Evolutionary conservation across 2,113 vertebrate genomes (phyloP).

Genomic region (Hippoglossus stenolepis): DNA sequence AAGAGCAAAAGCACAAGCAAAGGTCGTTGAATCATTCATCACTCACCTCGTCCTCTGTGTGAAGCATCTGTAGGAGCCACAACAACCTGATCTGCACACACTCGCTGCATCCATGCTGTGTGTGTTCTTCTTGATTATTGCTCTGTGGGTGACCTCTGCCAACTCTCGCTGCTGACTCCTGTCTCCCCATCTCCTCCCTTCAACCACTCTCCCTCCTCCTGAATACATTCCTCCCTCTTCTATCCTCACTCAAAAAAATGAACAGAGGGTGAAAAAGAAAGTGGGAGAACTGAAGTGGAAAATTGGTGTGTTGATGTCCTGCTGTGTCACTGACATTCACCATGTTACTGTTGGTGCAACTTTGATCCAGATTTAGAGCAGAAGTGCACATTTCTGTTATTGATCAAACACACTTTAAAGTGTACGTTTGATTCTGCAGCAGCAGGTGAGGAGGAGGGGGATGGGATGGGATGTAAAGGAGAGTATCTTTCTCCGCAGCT

Average conservation of each 20-base stretch:
- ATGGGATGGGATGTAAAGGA: neutral
- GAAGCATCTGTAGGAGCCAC: constrained; percentile 40
- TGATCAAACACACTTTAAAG: constrained; percentile 40
- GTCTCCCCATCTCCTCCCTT: constrained; percentile 39
- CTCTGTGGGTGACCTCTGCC: constrained; percentile 56
- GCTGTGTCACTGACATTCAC: constrained; percentile 6
- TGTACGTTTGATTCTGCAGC: neutral
- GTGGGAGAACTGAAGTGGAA: neutral
- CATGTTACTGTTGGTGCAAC: constrained; percentile 16
- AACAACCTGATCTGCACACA: constrained; percentile 11
- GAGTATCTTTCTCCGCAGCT: constrained; percentile 13
- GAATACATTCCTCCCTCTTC: constrained; percentile 15
- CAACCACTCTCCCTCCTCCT: constrained; percentile 17
- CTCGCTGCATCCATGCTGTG: constrained; percentile 58
- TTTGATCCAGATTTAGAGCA: constrained; percentile 53
- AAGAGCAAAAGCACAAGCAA: neutral
- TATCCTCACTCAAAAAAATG: neutral
- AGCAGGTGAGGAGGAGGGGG: neutral
- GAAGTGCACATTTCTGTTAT: neutral
- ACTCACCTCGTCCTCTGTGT: constrained; percentile 34
- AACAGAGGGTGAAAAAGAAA: neutral
- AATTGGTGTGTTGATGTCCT: constrained; percentile 16
- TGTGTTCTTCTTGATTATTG: constrained; percentile 14
- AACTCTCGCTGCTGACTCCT: constrained; percentile 44
- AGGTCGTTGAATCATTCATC: neutral